Evolutionary conservation across 2,797 vertebrate genomes (phyloP), one percentile per base, ranked within the genome.

Genomic region (Enteromius trimaculatus): DNA sequence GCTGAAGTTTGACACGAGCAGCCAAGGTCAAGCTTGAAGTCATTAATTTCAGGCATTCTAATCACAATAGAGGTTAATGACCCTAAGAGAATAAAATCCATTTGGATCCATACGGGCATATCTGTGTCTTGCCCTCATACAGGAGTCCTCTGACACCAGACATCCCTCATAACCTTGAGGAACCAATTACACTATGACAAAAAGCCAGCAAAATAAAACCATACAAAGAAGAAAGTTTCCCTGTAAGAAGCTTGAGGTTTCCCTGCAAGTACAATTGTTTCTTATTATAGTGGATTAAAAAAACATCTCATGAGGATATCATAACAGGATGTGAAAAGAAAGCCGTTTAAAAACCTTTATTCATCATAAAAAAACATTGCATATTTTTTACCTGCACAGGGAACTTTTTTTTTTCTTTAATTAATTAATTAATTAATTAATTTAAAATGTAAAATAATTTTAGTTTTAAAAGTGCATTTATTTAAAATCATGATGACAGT

Each of bases 21-120:
- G 58, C 60, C 78, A 84, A 85, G 77, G 85, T 80, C 85, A 83
- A 53, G 70, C 34, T 76, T 75, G 29, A 82, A 82, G 19, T 58
- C 72, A 69, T 69, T 82, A n/a, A 68, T 68, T 82, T 69, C 55
- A 74, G 55, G 44, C 14, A 68, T 64, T 49, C n/a, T 42, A 66
- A 51, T 39, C 39, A 37, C 85, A 62, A 64, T 53, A 39, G 70
- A 81, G 62, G 81, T 77, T 77, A 31, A 77, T 68, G 49, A 77
- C 74, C 49, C 81, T 31, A 77, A 21, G 72, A 82, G 81, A 82
- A 58, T 66, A 77, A 77, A 82, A 82, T 66, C 49, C 72, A 66
- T 58, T 23, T 55, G 80, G 80, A 55, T 82, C 31, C 31, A 82
- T 47, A 75, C 23, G 68, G 19, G 14, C 62, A 77, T 68, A 82